Percentiles rank a stretch among this genome's conserved stretches.
Conservation (phyloP, 2,797 vertebrate species). For the Carcharodon carcharias region DNA sequence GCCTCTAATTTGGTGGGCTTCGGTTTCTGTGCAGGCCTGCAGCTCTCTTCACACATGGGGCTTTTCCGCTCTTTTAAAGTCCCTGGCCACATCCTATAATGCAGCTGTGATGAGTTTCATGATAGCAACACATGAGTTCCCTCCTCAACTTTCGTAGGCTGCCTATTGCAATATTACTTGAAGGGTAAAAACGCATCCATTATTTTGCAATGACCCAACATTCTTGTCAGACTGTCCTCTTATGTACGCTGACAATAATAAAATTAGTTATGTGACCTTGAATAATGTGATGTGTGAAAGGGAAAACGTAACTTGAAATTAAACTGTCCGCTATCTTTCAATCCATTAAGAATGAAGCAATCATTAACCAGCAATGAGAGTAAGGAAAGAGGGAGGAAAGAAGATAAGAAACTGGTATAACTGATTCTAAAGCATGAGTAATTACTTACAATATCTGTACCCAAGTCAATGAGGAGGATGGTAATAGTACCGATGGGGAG, state of each 20-base stretch:
- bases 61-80: neutral
- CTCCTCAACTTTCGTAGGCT: neutral
- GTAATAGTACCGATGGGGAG: conserved; percentile 69
- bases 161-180: neutral
- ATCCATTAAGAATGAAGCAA: neutral
- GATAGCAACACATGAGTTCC: neutral
- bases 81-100: neutral
- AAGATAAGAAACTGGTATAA: neutral
- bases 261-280: neutral
- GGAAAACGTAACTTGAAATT: neutral
- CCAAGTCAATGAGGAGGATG: conserved; percentile 67
- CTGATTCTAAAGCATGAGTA: neutral
- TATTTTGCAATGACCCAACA: neutral
- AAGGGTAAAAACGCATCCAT: neutral
- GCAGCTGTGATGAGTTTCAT: neutral
- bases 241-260: neutral
- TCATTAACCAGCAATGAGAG: neutral
- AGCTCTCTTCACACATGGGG: neutral
- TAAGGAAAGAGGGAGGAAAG: neutral
- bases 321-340: neutral
- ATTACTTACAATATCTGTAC: conserved; percentile 65
- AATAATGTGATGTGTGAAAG: neutral
- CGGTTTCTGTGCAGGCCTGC: neutral
- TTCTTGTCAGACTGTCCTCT: no score
- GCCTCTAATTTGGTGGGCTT: neutral